Percentiles rank a stretch among this genome's conserved stretches.
Conservation (phyloP, 2,888 invertebrate species). For the Zootermopsis nevadensis region DNA sequence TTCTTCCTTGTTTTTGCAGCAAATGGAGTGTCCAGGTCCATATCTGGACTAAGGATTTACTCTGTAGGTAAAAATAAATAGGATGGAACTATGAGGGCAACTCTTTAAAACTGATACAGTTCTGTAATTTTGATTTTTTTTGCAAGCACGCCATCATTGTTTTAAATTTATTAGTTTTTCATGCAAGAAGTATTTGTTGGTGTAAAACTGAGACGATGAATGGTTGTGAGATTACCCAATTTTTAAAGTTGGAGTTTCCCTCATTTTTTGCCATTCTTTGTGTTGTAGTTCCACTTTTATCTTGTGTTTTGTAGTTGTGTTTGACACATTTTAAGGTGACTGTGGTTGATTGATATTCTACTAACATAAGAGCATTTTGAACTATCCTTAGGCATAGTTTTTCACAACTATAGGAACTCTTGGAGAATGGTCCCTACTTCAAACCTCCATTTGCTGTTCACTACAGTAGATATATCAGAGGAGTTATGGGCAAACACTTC, state of each 20-base stretch:
- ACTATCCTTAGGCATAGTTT: background rate
- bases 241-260: constrained; percentile 34
- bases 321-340: constrained; percentile 26
- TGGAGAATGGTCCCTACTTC: background rate
- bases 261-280: constrained; percentile 39
- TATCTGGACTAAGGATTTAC: constrained; percentile 65
- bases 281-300: constrained; percentile 34
- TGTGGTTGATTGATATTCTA: constrained; percentile 12
- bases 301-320: constrained; percentile 38
- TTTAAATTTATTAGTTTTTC: background rate
- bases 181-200: background rate
- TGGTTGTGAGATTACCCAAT: background rate
- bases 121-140: background rate
- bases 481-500: background rate
- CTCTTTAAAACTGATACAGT: constrained; percentile 7
- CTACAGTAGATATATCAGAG: background rate
- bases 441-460: background rate
- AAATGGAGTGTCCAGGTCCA: constrained; percentile 67
- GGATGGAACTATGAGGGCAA: constrained; percentile 43
- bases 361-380: constrained; percentile 11
- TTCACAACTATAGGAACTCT: background rate
- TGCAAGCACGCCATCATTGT: background rate
- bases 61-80: constrained; percentile 65
- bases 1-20: constrained; percentile 63
- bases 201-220: background rate